Evolutionary conservation across 2,113 vertebrate genomes (phyloP).

Genomic region (Rhadina sibilatrix): DNA sequence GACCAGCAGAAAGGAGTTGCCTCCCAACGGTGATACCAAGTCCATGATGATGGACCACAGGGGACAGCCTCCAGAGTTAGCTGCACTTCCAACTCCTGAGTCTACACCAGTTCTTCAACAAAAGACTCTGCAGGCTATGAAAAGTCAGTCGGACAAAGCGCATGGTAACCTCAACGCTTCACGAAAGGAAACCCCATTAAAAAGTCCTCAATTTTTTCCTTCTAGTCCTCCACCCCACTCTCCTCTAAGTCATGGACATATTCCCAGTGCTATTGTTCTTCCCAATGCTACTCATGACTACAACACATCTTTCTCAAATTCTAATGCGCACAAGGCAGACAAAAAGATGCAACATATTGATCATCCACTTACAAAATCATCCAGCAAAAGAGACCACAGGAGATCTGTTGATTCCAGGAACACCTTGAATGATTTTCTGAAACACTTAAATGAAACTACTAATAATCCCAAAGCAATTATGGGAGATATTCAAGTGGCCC

Average conservation of each 20-base stretch:
- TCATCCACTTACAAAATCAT: slow-evolving; percentile 77
- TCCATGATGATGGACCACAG: slow-evolving; percentile 87
- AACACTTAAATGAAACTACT: slow-evolving; percentile 90
- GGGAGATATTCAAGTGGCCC: slow-evolving; percentile 86
- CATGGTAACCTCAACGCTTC: slow-evolving; percentile 81
- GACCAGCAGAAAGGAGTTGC: slow-evolving; percentile 86
- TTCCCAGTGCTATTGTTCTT: slow-evolving; percentile 95
- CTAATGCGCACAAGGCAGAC: slow-evolving; percentile 86
- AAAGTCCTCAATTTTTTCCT: slow-evolving; percentile 88
- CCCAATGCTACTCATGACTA: slow-evolving; percentile 95
- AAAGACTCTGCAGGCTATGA: slow-evolving; percentile 90
- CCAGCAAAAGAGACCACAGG: slow-evolving; percentile 89
- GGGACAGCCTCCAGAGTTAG: slow-evolving; percentile 90
- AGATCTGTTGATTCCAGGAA: slow-evolving; percentile 94
- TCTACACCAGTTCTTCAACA: slow-evolving; percentile 96
- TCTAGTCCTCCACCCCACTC: slow-evolving; percentile 88
- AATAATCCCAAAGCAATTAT: slow-evolving; percentile 89
- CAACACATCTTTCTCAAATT: slow-evolving; percentile 81
- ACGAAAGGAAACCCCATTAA: slow-evolving; percentile 84
- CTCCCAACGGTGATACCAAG: slow-evolving; percentile 83
- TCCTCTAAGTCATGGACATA: slow-evolving; percentile 86
- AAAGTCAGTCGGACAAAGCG: slow-evolving; percentile 87
- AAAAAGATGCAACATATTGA: slow-evolving; percentile 85
- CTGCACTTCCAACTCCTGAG: slow-evolving; percentile 93
- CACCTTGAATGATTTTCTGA: slow-evolving; percentile 94